Evolutionary conservation across 1,140 invertebrate species (phyloP).

Genomic region (Telenomus remus): DNA sequence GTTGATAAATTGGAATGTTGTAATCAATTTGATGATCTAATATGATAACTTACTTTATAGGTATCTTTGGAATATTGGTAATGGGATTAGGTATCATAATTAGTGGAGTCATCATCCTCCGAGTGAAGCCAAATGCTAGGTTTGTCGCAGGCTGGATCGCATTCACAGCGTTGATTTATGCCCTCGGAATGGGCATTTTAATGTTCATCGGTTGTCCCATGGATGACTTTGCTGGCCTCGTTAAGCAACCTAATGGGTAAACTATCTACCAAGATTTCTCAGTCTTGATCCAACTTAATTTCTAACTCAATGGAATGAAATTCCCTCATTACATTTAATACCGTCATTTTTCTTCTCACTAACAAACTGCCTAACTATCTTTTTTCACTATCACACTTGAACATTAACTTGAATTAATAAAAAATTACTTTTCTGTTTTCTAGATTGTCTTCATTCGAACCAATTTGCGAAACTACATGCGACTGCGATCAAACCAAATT

Average conservation of each 20-base stretch:
- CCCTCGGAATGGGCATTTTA: slow-evolving; percentile 88
- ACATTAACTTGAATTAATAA: too few relatives aligned
- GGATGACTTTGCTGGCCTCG: slow-evolving; percentile 85
- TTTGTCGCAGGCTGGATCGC: slow-evolving; percentile 94
- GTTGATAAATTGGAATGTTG: too few relatives aligned
- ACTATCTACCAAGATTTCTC: not conserved
- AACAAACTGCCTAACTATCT: too few relatives aligned
- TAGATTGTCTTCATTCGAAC: slow-evolving; percentile 74
- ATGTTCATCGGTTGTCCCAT: slow-evolving; percentile 94
- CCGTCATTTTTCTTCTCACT: too few relatives aligned
- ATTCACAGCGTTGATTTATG: slow-evolving; percentile 89
- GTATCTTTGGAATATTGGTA: slow-evolving; percentile 92
- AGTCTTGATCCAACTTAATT: not conserved
- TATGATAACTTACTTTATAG: slow-evolving; percentile 70
- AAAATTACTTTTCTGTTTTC: too few relatives aligned
- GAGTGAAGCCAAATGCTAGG: slow-evolving; percentile 87
- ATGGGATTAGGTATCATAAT: slow-evolving; percentile 94
- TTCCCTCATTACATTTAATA: too few relatives aligned
- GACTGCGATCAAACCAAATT: slow-evolving; percentile 85
- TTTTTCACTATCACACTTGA: too few relatives aligned
- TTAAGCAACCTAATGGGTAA: slow-evolving; percentile 71
- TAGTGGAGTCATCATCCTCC: slow-evolving; percentile 89
- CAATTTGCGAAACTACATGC: slow-evolving; percentile 82
- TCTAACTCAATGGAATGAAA: not conserved
- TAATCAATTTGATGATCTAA: not conserved